Conservation (phyloP, 1,140 invertebrate species). For the Stegodyphus dumicola region DNA sequence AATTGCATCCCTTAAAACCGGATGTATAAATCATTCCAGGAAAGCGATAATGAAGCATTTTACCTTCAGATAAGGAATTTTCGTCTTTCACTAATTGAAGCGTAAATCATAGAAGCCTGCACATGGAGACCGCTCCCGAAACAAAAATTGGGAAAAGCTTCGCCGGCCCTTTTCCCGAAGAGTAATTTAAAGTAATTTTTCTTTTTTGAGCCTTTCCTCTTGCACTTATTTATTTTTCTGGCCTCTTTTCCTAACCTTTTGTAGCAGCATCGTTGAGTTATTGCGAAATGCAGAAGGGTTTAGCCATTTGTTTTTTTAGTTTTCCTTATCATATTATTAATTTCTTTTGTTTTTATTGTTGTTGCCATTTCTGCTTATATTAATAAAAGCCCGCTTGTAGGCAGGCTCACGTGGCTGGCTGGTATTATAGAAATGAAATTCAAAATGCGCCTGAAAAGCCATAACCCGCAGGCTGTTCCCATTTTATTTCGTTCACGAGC, state of each 20-base stretch:
- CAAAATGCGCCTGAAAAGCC: neutral
- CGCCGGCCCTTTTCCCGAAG: neutral
- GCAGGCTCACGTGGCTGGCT: neutral
- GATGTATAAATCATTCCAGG: constrained; percentile 54
- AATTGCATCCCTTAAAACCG: constrained; percentile 53
- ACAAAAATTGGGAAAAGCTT: constrained; percentile 40
- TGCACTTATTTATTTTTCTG: neutral
- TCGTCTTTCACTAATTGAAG: constrained; percentile 53
- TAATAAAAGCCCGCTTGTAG: neutral
- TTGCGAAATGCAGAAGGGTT: constrained; percentile 27
- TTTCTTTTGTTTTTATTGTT: constrained; percentile 1
- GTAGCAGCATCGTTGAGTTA: constrained; percentile 5
- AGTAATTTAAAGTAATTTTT: constrained; percentile 59
- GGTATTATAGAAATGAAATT: neutral
- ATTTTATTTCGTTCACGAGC: neutral
- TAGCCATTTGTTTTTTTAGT: neutral
- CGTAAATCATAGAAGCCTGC: constrained; percentile 44
- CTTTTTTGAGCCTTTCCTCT: constrained; percentile 29
- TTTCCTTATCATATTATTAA: neutral
- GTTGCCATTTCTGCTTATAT: neutral
- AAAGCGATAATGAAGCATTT: constrained; percentile 57
- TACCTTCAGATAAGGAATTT: constrained; percentile 56
- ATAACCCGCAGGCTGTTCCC: too few relatives aligned
- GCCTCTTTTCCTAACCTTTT: neutral
- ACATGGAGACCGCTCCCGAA: neutral